phyloP scores from a whole-genome alignment of 1,140 invertebrate genomes.

The Caenorhabditis remanei region DNA sequence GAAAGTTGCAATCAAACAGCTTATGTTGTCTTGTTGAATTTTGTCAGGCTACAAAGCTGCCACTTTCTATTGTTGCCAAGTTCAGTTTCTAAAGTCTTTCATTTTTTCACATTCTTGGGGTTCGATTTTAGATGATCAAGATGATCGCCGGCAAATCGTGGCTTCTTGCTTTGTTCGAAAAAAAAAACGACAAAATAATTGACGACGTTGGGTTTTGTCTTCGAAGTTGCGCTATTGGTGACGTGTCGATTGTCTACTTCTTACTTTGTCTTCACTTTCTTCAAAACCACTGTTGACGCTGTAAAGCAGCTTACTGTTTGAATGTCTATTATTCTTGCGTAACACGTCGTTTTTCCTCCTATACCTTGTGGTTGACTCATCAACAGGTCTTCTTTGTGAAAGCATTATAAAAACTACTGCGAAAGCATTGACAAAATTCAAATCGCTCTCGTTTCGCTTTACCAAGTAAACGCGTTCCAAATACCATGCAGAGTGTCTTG shows the following conservation, averaged over 20 bases:
- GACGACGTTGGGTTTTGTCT: conserved; percentile 9
- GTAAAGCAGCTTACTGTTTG: conserved; percentile 55
- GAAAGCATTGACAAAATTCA: conserved; percentile 43
- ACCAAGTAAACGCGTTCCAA: background rate
- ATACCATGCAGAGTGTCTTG: conserved; percentile 11
- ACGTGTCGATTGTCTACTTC: conserved; percentile 36
- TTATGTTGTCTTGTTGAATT: background rate
- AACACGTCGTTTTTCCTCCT: background rate
- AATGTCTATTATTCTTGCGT: conserved; percentile 53
- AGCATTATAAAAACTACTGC: conserved; percentile 55
- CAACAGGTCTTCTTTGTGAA: conserved; percentile 54
- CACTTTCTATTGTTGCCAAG: background rate
- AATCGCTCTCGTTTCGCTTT: conserved; percentile 3
- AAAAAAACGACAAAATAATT: conserved; percentile 33
- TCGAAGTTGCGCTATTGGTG: conserved; percentile 10
- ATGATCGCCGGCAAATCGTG: conserved; percentile 4
- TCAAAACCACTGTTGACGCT: background rate
- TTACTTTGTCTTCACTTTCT: conserved; percentile 54
- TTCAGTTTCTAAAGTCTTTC: background rate
- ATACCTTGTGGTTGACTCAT: conserved; percentile 40
- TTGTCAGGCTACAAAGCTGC: background rate
- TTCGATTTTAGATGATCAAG: conserved; percentile 20
- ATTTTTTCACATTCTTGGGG: conserved; percentile 1
- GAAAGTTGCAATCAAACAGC: background rate
- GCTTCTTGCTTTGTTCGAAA: conserved; percentile 19